Conservation (phyloP, 1,140 invertebrate genomes). For the Drosophila parabipectinata region DNA sequence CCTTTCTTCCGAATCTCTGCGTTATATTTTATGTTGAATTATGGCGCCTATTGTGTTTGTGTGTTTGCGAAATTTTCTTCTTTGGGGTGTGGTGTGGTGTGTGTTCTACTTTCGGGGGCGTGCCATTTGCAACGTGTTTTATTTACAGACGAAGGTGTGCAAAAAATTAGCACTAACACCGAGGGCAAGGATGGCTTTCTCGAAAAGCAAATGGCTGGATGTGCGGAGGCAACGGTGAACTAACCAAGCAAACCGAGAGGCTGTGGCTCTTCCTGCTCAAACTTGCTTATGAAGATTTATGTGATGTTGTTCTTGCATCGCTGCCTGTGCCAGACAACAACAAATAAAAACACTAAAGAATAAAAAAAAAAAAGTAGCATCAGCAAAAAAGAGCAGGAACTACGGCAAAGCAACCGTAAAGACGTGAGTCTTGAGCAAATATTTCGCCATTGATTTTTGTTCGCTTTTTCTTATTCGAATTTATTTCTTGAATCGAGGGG, state of each 20-base stretch:
- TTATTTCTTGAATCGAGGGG: conserved; percentile 9
- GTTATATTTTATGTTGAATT: conserved; percentile 80
- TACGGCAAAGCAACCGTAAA: conserved; percentile 39
- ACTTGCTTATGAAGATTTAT: conserved; percentile 80
- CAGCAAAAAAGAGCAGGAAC: conserved; percentile 24
- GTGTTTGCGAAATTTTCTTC: conserved; percentile 21
- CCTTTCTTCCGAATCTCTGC: conserved; percentile 44
- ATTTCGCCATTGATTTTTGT: conserved; percentile 29
- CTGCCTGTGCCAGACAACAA: conserved; percentile 65
- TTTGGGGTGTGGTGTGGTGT: conserved; percentile 4
- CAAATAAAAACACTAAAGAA: conserved; percentile 19
- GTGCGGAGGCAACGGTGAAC: conserved; percentile 63
- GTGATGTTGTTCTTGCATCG: conserved; percentile 62
- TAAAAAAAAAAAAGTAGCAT: conserved; percentile 8
- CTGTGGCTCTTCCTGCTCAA: conserved; percentile 51
- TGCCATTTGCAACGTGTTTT: conserved; percentile 72
- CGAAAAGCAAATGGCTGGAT: conserved; percentile 67
- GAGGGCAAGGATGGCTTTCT: background rate
- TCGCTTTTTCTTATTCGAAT: conserved; percentile 10
- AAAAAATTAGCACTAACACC: conserved; percentile 67
- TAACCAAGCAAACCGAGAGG: conserved; percentile 47
- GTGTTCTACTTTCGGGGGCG: conserved; percentile 26
- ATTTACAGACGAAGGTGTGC: conserved; percentile 69
- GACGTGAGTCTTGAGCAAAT: conserved; percentile 64
- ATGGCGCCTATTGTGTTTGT: conserved; percentile 60